These are phyloP conservation scores for Dolomedes plantarius DNA, from an alignment of 2,888 invertebrate species.

Conservation along the genomic window DNA sequence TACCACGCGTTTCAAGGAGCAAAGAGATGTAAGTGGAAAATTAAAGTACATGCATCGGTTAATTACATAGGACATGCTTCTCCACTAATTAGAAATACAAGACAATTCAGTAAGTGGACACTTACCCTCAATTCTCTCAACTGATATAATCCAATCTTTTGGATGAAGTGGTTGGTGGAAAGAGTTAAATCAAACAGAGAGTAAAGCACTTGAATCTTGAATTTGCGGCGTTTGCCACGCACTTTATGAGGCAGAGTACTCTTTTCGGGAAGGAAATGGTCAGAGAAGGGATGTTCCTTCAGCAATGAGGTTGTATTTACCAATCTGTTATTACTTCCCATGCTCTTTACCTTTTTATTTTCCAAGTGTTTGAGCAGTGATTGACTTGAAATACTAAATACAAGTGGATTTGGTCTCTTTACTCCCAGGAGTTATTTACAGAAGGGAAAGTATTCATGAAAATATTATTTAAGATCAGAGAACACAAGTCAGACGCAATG, in stretches of 20 bases:
- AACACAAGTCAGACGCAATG: too few relatives aligned
- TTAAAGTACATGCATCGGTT: too few relatives aligned
- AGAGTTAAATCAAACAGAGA: slow-evolving; percentile 51
- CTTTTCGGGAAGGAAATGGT: neutral
- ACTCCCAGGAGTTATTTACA: too few relatives aligned
- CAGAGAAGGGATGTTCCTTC: neutral
- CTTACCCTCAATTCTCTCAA: slow-evolving; percentile 58
- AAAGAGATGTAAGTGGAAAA: too few relatives aligned
- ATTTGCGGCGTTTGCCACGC: slow-evolving; percentile 36
- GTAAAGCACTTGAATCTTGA: slow-evolving; percentile 44
- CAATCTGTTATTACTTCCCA: neutral
- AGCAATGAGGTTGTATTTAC: neutral
- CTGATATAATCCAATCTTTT: slow-evolving; percentile 40
- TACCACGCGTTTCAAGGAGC: too few relatives aligned
- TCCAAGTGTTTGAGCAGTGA: neutral
- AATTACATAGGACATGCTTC: too few relatives aligned
- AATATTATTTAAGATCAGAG: too few relatives aligned
- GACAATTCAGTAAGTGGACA: neutral
- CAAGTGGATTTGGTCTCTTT: too few relatives aligned
- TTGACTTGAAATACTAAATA: too few relatives aligned
- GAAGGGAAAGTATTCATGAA: too few relatives aligned
- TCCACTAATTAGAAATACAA: too few relatives aligned
- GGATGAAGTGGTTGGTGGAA: slow-evolving; percentile 41
- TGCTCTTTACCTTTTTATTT: neutral
- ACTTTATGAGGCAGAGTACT: neutral